Evolutionary conservation across 1,140 invertebrate species (phyloP).

Genomic region (Paramacrobiotus metropolitanus): DNA sequence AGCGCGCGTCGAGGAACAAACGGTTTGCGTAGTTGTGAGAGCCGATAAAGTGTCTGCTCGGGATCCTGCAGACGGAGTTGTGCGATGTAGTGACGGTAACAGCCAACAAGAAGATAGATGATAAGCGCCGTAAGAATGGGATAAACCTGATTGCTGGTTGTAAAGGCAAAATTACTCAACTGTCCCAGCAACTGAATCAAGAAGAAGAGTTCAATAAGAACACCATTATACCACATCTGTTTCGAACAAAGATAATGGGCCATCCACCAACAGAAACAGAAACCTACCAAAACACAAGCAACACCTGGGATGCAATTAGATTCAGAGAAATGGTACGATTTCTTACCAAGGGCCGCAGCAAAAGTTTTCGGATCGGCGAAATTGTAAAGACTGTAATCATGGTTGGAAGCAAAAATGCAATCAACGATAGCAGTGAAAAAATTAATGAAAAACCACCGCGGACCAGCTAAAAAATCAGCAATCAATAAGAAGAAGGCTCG

Average conservation of each 20-base stretch:
- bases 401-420: not conserved
- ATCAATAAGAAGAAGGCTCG: not conserved
- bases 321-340: not conserved
- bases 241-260: not conserved
- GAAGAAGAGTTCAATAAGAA: not conserved
- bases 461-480: not conserved
- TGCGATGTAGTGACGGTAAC: not conserved
- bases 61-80: not conserved
- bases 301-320: too few species aligned
- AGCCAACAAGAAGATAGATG: not conserved
- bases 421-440: not conserved
- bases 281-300: not conserved
- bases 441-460: conserved; percentile 1
- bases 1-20: not conserved
- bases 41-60: not conserved
- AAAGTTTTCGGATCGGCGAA: not conserved
- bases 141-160: not conserved
- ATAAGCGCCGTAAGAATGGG: not conserved
- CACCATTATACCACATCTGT: not conserved
- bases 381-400: not conserved
- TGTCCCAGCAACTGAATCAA: not conserved
- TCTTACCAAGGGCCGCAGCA: not conserved
- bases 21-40: not conserved
- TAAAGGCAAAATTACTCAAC: not conserved
- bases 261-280: not conserved